These are phyloP conservation scores for Melierax canorus DNA, from an alignment of 2,113 vertebrate species.

Conservation along the genomic window DNA sequence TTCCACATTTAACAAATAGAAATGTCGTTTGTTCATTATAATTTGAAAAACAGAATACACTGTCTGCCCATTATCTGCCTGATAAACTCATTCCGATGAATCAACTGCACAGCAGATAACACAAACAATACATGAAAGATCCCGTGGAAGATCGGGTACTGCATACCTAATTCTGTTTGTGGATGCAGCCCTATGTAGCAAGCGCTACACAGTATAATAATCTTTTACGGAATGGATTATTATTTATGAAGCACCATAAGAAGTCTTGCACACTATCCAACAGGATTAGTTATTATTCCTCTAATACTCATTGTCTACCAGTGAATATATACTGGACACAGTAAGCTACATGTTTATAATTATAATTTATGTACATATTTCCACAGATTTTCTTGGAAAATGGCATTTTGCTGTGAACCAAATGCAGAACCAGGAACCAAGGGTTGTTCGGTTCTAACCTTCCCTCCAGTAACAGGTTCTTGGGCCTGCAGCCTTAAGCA, in stretches of 20 bases:
- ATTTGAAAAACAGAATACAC: not conserved
- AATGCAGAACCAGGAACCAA: not conserved
- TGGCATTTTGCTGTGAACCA: not conserved
- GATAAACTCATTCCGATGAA: slow-evolving; percentile 35
- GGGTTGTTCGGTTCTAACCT: not conserved
- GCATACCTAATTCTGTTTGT: not conserved
- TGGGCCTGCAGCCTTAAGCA: not conserved
- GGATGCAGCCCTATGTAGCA: not conserved
- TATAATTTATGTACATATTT: not conserved
- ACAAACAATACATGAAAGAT: slow-evolving; percentile 21
- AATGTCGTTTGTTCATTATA: not conserved
- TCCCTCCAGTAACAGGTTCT: not conserved
- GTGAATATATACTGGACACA: not conserved
- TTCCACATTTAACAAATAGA: not conserved
- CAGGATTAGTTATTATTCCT: slow-evolving; percentile 1
- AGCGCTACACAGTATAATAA: not conserved
- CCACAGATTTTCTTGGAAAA: not conserved
- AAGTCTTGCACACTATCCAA: not conserved
- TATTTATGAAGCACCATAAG: not conserved
- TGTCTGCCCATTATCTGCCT: not conserved
- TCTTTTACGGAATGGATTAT: not conserved
- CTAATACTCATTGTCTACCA: not conserved
- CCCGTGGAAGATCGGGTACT: not conserved
- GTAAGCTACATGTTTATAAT: not conserved
- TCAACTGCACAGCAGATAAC: slow-evolving; percentile 6